phyloP scores from a whole-genome alignment of 1,140 invertebrate species.

The Caenorhabditis brenneri region DNA sequence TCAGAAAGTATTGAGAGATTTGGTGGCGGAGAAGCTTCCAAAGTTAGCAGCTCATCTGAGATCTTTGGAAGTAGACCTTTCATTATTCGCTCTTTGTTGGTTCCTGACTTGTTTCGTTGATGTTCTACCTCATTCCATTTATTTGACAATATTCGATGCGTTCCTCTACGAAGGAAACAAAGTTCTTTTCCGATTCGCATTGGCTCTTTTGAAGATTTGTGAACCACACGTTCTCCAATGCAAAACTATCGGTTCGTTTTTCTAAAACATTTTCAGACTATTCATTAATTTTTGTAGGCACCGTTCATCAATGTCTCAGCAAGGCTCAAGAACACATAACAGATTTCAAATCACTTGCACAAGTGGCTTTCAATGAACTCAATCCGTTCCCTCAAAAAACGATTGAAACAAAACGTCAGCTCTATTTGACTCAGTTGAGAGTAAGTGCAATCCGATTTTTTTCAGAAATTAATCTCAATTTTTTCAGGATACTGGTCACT shows the following conservation, averaged over 20 bases:
- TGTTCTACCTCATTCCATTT: constrained; percentile 73
- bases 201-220: constrained; percentile 74
- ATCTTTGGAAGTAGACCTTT: constrained; percentile 73
- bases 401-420: constrained; percentile 71
- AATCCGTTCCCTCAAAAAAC: constrained; percentile 74
- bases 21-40: constrained; percentile 75
- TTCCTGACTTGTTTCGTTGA: constrained; percentile 76
- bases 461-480: not conserved
- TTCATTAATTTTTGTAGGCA: not conserved
- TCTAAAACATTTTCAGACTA: not conserved
- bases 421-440: constrained; percentile 49
- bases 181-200: constrained; percentile 75
- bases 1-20: constrained; percentile 73
- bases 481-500: constrained; percentile 31
- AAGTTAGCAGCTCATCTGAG: constrained; percentile 73
- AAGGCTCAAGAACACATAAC: constrained; percentile 43
- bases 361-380: constrained; percentile 73
- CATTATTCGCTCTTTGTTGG: constrained; percentile 76
- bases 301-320: constrained; percentile 51
- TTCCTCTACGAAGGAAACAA: constrained; percentile 76
- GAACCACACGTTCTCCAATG: constrained; percentile 74
- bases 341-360: constrained; percentile 52
- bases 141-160: constrained; percentile 75
- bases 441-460: not conserved
- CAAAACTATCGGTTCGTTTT: constrained; percentile 56